phyloP scores from a whole-genome alignment of 2,113 vertebrate species.

The Gavia stellata region DNA sequence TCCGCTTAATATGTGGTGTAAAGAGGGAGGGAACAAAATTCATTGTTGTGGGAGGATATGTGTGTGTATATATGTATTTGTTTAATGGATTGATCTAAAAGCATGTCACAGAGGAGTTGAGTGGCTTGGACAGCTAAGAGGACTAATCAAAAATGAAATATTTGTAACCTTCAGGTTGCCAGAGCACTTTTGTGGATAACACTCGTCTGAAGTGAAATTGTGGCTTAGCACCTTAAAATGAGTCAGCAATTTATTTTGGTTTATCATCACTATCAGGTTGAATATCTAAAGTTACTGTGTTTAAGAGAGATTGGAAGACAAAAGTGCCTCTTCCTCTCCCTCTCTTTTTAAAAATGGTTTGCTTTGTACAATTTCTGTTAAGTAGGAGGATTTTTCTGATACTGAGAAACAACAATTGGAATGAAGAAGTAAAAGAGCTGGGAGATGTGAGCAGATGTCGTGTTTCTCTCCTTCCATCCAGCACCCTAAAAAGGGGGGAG shows the following conservation, averaged over 20 bases:
- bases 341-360: neutral
- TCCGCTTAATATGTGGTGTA: neutral
- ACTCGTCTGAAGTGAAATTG: conserved; percentile 4
- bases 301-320: neutral
- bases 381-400: neutral
- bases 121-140: neutral
- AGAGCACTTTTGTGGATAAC: neutral
- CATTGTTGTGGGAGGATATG: neutral
- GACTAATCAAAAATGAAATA: neutral
- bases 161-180: neutral
- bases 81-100: neutral
- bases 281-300: neutral
- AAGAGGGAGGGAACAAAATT: neutral
- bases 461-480: neutral
- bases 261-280: neutral
- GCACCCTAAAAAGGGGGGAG: neutral
- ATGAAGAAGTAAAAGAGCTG: neutral
- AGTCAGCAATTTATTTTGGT: conserved; percentile 11
- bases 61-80: neutral
- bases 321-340: neutral
- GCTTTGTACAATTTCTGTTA: neutral
- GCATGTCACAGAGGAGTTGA: neutral
- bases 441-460: conserved; percentile 14
- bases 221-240: conserved; percentile 36
- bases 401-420: neutral